A percentile compares a stretch with the other conserved stretches of the same genome.
Evolutionary conservation across 2,113 vertebrate genomes (phyloP).

Genomic region (Desmodus rotundus): DNA sequence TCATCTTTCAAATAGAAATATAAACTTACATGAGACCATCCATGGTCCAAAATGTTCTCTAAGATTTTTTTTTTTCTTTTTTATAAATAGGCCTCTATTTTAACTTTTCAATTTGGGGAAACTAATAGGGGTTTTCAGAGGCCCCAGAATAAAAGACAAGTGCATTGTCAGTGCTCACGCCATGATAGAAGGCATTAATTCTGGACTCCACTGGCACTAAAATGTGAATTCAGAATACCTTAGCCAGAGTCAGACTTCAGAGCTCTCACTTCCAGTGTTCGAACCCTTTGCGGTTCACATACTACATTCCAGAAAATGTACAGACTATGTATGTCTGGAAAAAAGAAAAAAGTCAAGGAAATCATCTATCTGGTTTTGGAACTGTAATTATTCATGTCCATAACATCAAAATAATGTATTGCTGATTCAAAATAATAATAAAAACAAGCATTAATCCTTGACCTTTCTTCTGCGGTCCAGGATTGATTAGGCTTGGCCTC

Average conservation of each 20-base stretch:
- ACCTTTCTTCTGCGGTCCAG: neutral
- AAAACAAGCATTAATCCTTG: neutral
- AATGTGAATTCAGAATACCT: neutral
- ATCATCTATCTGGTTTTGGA: neutral
- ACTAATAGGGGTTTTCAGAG: conserved; percentile 14
- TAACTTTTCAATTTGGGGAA: conserved; percentile 36
- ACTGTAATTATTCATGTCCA: neutral
- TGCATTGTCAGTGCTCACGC: neutral
- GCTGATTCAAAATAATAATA: neutral
- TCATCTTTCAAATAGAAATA: conserved; percentile 29
- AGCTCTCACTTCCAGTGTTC: neutral
- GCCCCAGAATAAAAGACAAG: neutral
- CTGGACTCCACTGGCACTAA: neutral
- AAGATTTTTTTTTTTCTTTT: conserved; percentile 2
- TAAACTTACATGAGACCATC: neutral
- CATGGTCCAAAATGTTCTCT: neutral
- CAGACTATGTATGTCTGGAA: neutral
- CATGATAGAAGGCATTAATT: neutral
- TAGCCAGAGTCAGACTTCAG: neutral
- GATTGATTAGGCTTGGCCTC: neutral
- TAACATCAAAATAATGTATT: neutral
- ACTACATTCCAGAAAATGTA: neutral
- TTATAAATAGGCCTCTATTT: conserved; percentile 18
- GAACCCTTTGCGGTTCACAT: neutral
- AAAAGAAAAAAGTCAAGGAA: neutral